phyloP scores from a whole-genome alignment of 2,797 vertebrate genomes.

The Manis javanica region DNA sequence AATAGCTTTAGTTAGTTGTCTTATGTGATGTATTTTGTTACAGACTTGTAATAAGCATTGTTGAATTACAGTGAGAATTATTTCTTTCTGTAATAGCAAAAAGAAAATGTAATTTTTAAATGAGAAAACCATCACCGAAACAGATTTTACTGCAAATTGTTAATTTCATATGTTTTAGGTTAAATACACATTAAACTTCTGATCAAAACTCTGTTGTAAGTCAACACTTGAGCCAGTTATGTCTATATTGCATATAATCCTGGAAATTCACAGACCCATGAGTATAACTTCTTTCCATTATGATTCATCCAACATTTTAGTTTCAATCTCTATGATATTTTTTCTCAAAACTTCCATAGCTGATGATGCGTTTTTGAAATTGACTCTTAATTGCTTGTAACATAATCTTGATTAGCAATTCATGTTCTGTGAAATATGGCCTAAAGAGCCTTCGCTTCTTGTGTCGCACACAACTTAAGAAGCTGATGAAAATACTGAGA shows the following conservation, averaged over 20 bases:
- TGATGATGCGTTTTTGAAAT: neutral
- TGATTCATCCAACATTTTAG: neutral
- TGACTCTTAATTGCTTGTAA: neutral
- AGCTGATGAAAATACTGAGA: neutral
- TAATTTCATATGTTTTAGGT: neutral
- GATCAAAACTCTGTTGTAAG: neutral
- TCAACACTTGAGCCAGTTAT: neutral
- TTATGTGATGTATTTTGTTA: neutral
- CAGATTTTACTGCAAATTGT: neutral
- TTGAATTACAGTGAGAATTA: neutral
- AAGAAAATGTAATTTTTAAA: constrained; percentile 3
- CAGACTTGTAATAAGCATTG: neutral
- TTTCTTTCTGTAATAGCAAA: no score
- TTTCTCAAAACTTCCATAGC: neutral
- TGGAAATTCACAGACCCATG: neutral
- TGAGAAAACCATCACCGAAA: constrained; percentile 1
- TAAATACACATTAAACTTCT: constrained; percentile 22
- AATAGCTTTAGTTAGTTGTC: neutral
- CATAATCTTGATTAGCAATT: neutral
- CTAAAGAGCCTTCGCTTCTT: constrained; percentile 15
- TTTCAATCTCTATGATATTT: neutral
- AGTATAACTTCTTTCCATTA: neutral
- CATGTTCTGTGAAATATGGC: neutral
- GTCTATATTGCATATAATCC: neutral
- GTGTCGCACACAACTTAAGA: neutral